phyloP scores from a whole-genome alignment of 2,888 invertebrate species.

The Sisyra nigra region DNA sequence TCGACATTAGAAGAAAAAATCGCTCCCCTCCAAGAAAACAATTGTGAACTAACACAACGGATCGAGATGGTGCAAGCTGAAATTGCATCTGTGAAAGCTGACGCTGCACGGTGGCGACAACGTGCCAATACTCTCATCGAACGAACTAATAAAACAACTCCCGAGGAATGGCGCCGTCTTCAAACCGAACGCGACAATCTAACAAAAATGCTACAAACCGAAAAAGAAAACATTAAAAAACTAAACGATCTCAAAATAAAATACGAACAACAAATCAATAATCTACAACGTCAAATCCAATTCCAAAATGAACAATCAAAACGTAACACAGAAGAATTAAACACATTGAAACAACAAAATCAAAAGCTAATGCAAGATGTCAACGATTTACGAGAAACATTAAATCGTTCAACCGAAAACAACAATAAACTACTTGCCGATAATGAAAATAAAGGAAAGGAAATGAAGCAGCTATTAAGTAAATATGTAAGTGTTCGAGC shows the following conservation, averaged over 20 bases:
- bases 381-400: constrained; percentile 29
- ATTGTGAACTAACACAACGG: constrained; percentile 50
- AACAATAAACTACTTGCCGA: constrained; percentile 1
- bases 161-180: constrained; percentile 80
- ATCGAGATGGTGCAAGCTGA: constrained; percentile 59
- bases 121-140: constrained; percentile 78
- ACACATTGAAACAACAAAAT: constrained; percentile 37
- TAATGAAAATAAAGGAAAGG: constrained; percentile 3
- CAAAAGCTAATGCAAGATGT: constrained; percentile 42
- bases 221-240: constrained; percentile 56
- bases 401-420: constrained; percentile 38
- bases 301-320: constrained; percentile 44
- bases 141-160: constrained; percentile 76
- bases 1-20: constrained; percentile 49
- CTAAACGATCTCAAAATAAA: constrained; percentile 51
- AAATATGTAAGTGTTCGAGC: constrained; percentile 64
- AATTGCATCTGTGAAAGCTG: constrained; percentile 59
- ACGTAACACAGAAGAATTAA: constrained; percentile 45
- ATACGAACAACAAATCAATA: constrained; percentile 49
- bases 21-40: constrained; percentile 62
- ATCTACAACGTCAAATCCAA: constrained; percentile 41
- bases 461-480: constrained; percentile 22
- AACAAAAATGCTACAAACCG: constrained; percentile 59
- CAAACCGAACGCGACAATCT: constrained; percentile 68
- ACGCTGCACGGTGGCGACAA: constrained; percentile 72